Evolutionary conservation across 2,113 vertebrate species (phyloP).

Genomic region (Columba janthina): DNA sequence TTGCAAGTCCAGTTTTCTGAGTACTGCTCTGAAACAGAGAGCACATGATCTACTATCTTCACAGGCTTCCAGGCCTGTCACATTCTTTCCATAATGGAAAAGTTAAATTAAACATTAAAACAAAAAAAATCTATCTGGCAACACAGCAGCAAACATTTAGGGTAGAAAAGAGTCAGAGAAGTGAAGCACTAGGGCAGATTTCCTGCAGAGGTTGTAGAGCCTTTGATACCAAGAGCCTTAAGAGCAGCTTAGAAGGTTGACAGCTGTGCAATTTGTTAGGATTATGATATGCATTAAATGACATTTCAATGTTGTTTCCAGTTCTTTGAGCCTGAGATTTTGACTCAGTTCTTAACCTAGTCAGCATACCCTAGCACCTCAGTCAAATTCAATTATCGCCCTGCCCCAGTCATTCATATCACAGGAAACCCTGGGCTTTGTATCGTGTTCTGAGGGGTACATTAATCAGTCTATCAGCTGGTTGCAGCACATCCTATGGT

Average conservation of each 20-base stretch:
- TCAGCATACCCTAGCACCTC: background rate
- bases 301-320: background rate
- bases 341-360: background rate
- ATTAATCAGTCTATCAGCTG: background rate
- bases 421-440: background rate
- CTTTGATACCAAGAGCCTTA: background rate
- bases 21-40: background rate
- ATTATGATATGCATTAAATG: background rate
- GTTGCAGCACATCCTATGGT: background rate
- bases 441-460: background rate
- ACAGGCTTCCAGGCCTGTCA: background rate
- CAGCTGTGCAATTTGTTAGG: background rate
- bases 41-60: background rate
- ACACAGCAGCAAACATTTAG: background rate
- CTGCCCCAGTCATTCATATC: too few species aligned
- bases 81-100: background rate
- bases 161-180: background rate
- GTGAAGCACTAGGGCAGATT: background rate
- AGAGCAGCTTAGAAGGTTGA: background rate
- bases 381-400: background rate
- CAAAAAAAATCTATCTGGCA: background rate
- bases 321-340: background rate
- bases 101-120: background rate
- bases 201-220: background rate
- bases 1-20: background rate